Percentiles rank a stretch among this genome's conserved stretches.
phyloP scores from a whole-genome alignment of 2,797 vertebrate species.

The Crocidura indochinensis region DNA sequence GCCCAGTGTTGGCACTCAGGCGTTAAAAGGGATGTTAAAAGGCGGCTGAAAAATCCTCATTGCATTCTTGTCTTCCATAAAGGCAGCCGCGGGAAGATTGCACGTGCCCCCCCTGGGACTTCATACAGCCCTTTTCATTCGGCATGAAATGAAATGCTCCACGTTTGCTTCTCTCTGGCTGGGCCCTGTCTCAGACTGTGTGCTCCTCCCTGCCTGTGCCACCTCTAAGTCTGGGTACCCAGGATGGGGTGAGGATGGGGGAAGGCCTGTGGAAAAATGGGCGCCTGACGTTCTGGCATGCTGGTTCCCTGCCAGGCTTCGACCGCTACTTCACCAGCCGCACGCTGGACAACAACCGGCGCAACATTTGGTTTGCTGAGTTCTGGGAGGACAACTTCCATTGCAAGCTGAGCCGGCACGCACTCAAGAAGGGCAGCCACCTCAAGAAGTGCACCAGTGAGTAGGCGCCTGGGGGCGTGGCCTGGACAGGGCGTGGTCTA shows the following conservation, averaged over 20 bases:
- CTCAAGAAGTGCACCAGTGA: conserved; percentile 99
- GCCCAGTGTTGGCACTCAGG: not conserved
- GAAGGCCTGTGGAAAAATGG: not conserved
- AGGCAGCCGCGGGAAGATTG: conserved; percentile 7
- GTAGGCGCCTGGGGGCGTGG: conserved; percentile 76
- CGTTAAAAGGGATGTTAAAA: not conserved
- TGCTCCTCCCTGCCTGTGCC: not conserved
- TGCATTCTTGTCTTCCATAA: not conserved
- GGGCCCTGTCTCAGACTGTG: conserved; percentile 4
- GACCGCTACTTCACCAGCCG: conserved; percentile 97
- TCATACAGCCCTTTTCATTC: conserved; percentile 58
- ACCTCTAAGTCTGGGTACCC: not conserved
- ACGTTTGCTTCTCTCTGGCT: conserved; percentile 12
- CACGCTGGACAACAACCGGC: conserved; percentile 97
- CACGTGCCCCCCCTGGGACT: not conserved
- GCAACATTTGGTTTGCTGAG: conserved; percentile 98
- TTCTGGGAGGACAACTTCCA: conserved; percentile 99
- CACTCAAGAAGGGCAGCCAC: conserved; percentile 95
- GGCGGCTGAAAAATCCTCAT: not conserved
- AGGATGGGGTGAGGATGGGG: not conserved
- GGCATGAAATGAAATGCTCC: conserved; percentile 52
- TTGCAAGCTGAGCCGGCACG: conserved; percentile 97
- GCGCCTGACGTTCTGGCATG: not conserved
- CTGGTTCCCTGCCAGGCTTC: conserved; percentile 91
- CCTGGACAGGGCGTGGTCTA: not conserved